phyloP scores from a whole-genome alignment of 1,140 invertebrate genomes.

The Hycleus phaleratus region DNA sequence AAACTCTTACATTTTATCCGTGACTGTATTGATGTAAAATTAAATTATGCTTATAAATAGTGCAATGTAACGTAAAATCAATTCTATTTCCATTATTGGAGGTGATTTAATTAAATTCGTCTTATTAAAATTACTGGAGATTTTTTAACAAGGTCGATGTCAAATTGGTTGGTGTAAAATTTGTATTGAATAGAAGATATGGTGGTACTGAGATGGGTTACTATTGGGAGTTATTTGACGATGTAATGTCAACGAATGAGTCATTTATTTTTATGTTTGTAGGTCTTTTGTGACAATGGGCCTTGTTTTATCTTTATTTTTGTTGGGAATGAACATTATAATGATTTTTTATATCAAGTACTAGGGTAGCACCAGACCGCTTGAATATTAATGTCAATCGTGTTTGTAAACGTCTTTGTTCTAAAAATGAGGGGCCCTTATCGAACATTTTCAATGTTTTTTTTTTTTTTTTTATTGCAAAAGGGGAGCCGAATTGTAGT shows the following conservation, averaged over 20 bases:
- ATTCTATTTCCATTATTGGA: too few relatives aligned
- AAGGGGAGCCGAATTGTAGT: conserved; percentile 5
- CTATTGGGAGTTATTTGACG: conserved; percentile 9
- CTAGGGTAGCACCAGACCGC: conserved; percentile 4
- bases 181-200: too few relatives aligned
- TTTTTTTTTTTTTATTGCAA: conserved; percentile 24
- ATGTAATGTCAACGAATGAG: conserved; percentile 20
- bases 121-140: too few relatives aligned
- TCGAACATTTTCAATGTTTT: conserved; percentile 27
- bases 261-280: conserved; percentile 28
- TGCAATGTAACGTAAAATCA: too few relatives aligned
- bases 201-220: conserved; percentile 2
- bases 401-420: conserved; percentile 25
- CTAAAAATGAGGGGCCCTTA: conserved; percentile 24
- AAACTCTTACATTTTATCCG: conserved; percentile 10
- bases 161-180: too few relatives aligned
- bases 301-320: conserved; percentile 32
- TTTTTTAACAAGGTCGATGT: too few relatives aligned
- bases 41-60: too few relatives aligned
- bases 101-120: too few relatives aligned
- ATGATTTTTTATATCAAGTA: conserved; percentile 23
- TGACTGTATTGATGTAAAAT: conserved; percentile 13
- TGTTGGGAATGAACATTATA: conserved; percentile 27
- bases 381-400: conserved; percentile 28
- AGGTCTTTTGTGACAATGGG: conserved; percentile 21